A percentile compares a stretch with the other conserved stretches of the same genome.
phyloP scores from a whole-genome alignment of 2,113 vertebrate species.

The Eurypyga helias region DNA sequence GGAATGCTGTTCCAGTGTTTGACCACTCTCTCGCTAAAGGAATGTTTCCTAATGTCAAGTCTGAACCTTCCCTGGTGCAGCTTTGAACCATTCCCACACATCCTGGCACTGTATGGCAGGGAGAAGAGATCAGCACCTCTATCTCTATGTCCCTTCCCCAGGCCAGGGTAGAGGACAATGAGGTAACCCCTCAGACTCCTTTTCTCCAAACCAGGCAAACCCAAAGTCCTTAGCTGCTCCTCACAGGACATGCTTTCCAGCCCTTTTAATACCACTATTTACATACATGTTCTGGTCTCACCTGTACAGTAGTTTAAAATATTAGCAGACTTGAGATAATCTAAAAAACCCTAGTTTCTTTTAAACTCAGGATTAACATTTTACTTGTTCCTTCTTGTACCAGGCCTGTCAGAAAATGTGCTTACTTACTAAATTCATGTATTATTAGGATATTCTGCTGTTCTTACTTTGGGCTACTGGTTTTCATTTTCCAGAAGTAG shows the following conservation, averaged over 20 bases:
- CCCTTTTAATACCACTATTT: not conserved
- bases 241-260: not conserved
- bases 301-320: not conserved
- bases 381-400: not conserved
- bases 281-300: not conserved
- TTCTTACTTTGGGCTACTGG: not conserved
- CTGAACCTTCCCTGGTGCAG: not conserved
- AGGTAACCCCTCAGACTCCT: not conserved
- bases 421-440: not conserved
- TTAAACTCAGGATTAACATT: not conserved
- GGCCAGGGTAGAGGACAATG: not conserved
- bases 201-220: not conserved
- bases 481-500: not conserved
- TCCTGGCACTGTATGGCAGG: not conserved
- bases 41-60: not conserved
- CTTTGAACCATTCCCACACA: rapidly evolving
- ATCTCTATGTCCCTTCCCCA: not conserved
- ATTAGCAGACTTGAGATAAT: not conserved
- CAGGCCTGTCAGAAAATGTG: not conserved
- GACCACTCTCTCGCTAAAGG: not conserved
- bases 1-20: not conserved
- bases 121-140: not conserved
- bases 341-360: not conserved
- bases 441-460: not conserved
- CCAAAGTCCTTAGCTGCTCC: not conserved